phyloP scores from a whole-genome alignment of 2,113 vertebrate genomes.

The Sylvia atricapilla region DNA sequence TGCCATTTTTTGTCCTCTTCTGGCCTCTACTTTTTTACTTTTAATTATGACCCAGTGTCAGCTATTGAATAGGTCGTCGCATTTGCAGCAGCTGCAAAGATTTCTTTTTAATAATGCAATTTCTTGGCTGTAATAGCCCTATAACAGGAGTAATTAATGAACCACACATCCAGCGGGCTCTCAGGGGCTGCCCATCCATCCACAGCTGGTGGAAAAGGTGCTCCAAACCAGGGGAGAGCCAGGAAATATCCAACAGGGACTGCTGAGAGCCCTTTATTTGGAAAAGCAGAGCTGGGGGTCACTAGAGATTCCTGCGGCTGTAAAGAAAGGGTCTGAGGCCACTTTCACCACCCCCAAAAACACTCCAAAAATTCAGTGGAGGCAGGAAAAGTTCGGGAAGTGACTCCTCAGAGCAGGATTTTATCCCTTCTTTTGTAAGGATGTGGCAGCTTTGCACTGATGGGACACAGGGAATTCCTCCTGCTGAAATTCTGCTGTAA shows the following conservation, averaged over 20 bases:
- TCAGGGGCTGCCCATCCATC: background rate
- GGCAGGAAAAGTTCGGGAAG: background rate
- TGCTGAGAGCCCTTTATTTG: background rate
- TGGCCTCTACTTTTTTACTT: constrained; percentile 49
- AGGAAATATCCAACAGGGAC: background rate
- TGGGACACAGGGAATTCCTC: fast-evolving
- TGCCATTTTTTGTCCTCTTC: constrained; percentile 47
- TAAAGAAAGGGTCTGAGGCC: background rate
- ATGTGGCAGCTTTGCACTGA: fast-evolving
- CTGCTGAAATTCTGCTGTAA: background rate
- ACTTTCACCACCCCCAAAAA: too few relatives aligned
- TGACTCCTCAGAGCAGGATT: background rate
- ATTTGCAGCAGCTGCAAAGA: constrained; percentile 50
- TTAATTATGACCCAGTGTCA: constrained; percentile 63
- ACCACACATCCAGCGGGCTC: background rate
- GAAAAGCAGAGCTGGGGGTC: background rate
- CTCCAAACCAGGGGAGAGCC: background rate
- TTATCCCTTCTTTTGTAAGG: background rate
- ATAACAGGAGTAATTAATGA: constrained; percentile 36
- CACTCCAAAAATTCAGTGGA: background rate
- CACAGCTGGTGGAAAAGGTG: background rate
- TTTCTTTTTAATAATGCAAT: constrained; percentile 63
- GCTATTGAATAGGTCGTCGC: constrained; percentile 44
- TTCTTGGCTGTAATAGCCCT: constrained; percentile 15
- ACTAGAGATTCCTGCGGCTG: background rate